Evolutionary conservation across 2,113 vertebrate species (phyloP).

Genomic region (Abramis brama): DNA sequence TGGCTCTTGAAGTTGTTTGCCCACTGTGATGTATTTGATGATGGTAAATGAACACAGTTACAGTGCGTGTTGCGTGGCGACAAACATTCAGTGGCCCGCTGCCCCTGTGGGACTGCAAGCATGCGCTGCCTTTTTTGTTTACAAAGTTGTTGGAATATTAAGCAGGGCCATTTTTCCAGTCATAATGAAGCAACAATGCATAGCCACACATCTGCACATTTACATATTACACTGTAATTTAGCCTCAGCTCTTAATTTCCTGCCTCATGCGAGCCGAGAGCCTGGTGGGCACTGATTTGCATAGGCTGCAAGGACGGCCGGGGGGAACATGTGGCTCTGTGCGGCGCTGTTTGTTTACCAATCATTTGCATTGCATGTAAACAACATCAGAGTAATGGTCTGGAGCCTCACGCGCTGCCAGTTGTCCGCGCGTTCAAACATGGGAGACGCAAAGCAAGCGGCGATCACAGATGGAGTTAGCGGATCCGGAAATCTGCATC

Average conservation of each 20-base stretch:
- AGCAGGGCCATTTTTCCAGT: conserved; percentile 60
- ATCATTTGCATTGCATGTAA: conserved; percentile 69
- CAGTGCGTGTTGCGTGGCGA: conserved; percentile 34
- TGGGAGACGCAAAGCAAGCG: conserved; percentile 46
- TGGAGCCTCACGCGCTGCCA: conserved; percentile 54
- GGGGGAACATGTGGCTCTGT: conserved; percentile 49
- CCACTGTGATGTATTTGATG: conserved; percentile 31
- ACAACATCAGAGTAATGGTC: conserved; percentile 65
- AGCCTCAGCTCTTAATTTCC: conserved; percentile 67
- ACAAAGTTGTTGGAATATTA: conserved; percentile 74
- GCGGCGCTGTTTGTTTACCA: conserved; percentile 64
- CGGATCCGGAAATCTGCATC: not conserved
- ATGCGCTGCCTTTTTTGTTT: conserved; percentile 68
- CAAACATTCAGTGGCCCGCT: conserved; percentile 60
- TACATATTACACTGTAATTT: conserved; percentile 66
- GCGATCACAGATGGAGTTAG: conserved; percentile 12
- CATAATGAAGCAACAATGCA: conserved; percentile 65
- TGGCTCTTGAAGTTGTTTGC: conserved; percentile 60
- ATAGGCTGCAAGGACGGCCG: conserved; percentile 64
- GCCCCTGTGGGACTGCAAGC: conserved; percentile 57
- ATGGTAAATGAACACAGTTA: conserved; percentile 42
- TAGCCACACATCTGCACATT: conserved; percentile 70
- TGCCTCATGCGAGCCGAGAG: conserved; percentile 61
- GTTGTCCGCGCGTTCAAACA: conserved; percentile 65
- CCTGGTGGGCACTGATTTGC: conserved; percentile 62